A percentile compares a stretch with the other conserved stretches of the same genome.
phyloP scores from a whole-genome alignment of 2,888 invertebrate genomes.

The Candidula unifasciata region DNA sequence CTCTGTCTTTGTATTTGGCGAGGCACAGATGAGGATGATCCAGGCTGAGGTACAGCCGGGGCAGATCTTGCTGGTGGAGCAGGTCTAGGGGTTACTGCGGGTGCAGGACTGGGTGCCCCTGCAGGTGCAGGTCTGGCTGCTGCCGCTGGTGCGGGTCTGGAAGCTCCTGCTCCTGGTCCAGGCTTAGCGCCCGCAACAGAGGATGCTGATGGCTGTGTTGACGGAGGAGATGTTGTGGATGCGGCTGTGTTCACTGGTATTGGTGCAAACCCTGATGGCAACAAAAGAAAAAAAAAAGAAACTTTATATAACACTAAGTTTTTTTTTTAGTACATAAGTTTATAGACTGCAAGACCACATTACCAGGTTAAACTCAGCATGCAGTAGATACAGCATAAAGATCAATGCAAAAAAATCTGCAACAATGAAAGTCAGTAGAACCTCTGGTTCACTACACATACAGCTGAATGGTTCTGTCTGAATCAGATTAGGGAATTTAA shows the following conservation, averaged over 20 bases:
- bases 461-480: too few species aligned
- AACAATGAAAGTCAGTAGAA: too few species aligned
- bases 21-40: slow-evolving; percentile 21
- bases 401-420: too few species aligned
- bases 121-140: slow-evolving; percentile 54
- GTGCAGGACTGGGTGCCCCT: slow-evolving; percentile 34
- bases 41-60: slow-evolving; percentile 39
- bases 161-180: slow-evolving; percentile 48
- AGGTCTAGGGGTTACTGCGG: not conserved
- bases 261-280: slow-evolving; percentile 26
- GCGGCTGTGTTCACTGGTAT: slow-evolving; percentile 48
- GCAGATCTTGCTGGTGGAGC: slow-evolving; percentile 46
- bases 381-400: too few species aligned
- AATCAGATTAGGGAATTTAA: too few species aligned
- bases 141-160: slow-evolving; percentile 53
- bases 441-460: too few species aligned
- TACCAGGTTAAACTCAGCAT: too few species aligned
- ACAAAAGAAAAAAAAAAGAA: not conserved
- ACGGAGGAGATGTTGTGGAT: slow-evolving; percentile 50
- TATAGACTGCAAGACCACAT: too few species aligned
- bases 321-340: too few species aligned
- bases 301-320: too few species aligned
- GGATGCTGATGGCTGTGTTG: slow-evolving; percentile 45
- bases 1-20: slow-evolving; percentile 42
- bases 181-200: slow-evolving; percentile 29